A percentile compares a stretch with the other conserved stretches of the same genome.
These are phyloP conservation scores for Apodemus speciosus DNA, from an alignment of 2,113 vertebrate species.

Conservation along the genomic window DNA sequence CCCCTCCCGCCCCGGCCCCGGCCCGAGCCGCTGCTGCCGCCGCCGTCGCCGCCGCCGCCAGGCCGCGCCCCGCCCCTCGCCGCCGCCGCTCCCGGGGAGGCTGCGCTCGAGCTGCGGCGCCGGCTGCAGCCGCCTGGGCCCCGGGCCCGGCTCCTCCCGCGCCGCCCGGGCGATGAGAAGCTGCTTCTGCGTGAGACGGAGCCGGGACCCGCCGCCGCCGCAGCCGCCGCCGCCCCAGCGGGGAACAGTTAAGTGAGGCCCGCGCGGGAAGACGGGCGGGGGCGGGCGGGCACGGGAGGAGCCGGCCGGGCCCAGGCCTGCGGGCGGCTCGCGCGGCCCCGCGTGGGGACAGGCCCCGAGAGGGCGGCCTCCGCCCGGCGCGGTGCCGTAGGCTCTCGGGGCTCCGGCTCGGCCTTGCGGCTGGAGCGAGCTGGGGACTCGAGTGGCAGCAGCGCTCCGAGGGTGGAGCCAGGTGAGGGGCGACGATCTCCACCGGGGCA, in stretches of 20 bases:
- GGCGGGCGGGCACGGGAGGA: constrained; percentile 59
- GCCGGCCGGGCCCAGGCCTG: constrained; percentile 68
- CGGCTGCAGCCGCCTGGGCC: constrained; percentile 74
- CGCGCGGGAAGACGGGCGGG: background rate
- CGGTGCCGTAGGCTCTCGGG: background rate
- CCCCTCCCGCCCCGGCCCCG: constrained; percentile 26
- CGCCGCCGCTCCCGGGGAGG: constrained; percentile 72
- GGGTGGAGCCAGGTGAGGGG: constrained; percentile 31
- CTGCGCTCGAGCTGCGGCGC: constrained; percentile 76
- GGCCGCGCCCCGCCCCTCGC: constrained; percentile 76
- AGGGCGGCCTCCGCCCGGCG: constrained; percentile 27
- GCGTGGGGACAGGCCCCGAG: constrained; percentile 52
- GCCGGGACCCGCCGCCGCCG: constrained; percentile 79
- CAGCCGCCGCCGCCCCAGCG: constrained; percentile 76
- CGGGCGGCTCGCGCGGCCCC: constrained; percentile 64
- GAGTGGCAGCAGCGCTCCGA: background rate
- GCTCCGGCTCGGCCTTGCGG: constrained; percentile 29
- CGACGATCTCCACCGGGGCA: background rate
- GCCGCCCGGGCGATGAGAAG: constrained; percentile 85
- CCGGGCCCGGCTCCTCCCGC: constrained; percentile 78
- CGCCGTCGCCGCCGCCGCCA: constrained; percentile 56
- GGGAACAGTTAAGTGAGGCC: constrained; percentile 86
- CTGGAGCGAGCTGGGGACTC: background rate
- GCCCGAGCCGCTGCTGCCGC: constrained; percentile 30
- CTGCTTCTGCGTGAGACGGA: constrained; percentile 86